Conservation (phyloP, 2,797 vertebrate species). For the Aldrovandia affinis region DNA sequence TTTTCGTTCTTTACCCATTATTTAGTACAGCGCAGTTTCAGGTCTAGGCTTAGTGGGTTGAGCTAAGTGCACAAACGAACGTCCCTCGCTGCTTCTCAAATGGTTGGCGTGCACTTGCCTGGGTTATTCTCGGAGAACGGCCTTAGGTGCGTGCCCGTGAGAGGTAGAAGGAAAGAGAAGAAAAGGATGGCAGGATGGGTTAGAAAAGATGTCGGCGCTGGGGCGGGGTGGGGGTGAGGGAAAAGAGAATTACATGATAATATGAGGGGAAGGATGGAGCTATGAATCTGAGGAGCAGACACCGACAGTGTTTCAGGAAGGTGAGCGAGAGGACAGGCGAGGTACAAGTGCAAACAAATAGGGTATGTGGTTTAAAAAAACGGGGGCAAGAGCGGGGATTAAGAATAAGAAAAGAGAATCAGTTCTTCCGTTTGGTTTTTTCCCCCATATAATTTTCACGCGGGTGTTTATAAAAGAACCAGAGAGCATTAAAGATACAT, state of each 20-base stretch:
- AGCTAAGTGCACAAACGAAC: neutral
- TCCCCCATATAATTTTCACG: neutral
- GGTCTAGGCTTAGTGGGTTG: neutral
- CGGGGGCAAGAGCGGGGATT: constrained; percentile 35
- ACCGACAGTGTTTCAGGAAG: neutral
- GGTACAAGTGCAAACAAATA: neutral
- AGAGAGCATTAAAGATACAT: neutral
- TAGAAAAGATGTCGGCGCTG: constrained; percentile 10
- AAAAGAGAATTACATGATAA: neutral
- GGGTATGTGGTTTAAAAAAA: too few relatives aligned
- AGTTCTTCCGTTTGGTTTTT: neutral
- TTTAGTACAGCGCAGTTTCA: neutral
- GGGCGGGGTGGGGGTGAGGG: constrained; percentile 40
- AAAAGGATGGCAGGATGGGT: constrained; percentile 42
- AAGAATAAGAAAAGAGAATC: neutral
- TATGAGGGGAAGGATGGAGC: too few relatives aligned
- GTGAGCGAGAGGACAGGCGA: neutral
- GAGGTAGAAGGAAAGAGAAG: constrained; percentile 23
- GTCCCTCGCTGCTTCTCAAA: neutral
- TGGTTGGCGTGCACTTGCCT: neutral
- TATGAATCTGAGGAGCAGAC: neutral
- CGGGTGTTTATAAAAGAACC: neutral
- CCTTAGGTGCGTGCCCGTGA: neutral
- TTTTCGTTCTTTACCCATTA: neutral
- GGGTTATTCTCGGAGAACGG: neutral